phyloP scores from a whole-genome alignment of 2,797 vertebrate genomes.

The Gobionotothen gibberifrons region DNA sequence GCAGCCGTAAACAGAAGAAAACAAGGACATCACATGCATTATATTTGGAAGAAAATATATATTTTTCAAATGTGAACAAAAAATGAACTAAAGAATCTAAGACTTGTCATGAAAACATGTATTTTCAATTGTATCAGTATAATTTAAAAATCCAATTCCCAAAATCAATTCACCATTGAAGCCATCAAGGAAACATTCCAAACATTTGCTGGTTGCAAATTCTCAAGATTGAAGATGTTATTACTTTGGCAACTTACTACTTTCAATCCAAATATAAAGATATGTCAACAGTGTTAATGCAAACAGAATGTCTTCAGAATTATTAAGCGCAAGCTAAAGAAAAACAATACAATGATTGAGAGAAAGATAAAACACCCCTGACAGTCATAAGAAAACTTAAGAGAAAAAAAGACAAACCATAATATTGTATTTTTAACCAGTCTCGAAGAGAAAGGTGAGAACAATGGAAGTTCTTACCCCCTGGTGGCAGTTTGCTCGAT shows the following conservation, averaged over 20 bases:
- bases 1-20: neutral
- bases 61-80: neutral
- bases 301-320: neutral
- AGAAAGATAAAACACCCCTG: slow-evolving; percentile 21
- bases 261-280: neutral
- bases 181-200: neutral
- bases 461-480: slow-evolving; percentile 70
- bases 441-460: slow-evolving; percentile 59
- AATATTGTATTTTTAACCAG: slow-evolving; percentile 5
- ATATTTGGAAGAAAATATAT: neutral
- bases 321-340: neutral
- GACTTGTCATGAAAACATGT: neutral
- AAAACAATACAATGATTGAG: slow-evolving; percentile 10
- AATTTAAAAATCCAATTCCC: slow-evolving; percentile 1
- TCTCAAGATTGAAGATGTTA: neutral
- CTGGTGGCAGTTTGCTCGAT: slow-evolving; percentile 41
- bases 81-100: slow-evolving; percentile 5
- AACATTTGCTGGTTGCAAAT: neutral
- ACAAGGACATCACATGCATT: neutral
- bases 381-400: slow-evolving; percentile 22
- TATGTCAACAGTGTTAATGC: slow-evolving; percentile 6
- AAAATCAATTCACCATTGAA: neutral
- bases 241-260: neutral
- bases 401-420: neutral
- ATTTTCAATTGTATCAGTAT: neutral